phyloP scores from a whole-genome alignment of 2,113 vertebrate genomes.

The Pimephales promelas region DNA sequence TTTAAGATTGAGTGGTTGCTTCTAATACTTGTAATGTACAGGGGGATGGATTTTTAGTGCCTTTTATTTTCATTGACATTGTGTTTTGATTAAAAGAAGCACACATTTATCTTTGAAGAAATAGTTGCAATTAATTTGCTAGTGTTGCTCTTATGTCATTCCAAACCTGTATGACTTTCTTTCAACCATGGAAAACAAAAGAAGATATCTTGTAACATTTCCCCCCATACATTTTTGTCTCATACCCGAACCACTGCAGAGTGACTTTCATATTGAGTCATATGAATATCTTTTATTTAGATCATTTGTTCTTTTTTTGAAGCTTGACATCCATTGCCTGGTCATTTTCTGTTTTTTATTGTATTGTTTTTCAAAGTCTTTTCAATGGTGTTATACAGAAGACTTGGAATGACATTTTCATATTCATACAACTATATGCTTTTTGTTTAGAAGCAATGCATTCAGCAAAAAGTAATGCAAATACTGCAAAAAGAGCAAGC shows the following conservation, averaged over 20 bases:
- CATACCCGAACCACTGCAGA: not conserved
- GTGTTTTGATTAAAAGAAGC: slow-evolving; percentile 16
- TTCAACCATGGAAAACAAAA: not conserved
- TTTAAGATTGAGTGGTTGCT: slow-evolving; percentile 15
- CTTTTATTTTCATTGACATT: not conserved
- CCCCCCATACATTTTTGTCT: not conserved
- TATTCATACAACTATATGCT: not conserved
- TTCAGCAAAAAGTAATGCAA: not conserved
- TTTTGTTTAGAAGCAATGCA: slow-evolving; percentile 3
- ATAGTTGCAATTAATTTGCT: not conserved
- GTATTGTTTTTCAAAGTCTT: not conserved
- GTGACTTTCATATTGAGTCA: not conserved
- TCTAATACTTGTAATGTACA: not conserved
- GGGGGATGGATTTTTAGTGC: not conserved
- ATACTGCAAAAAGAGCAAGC: not conserved
- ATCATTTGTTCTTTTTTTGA: not conserved
- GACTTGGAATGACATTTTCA: not conserved
- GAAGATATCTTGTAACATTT: not conserved
- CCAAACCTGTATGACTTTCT: not conserved
- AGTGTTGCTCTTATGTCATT: not conserved
- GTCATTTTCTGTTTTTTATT: not conserved
- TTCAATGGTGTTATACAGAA: too few relatives aligned
- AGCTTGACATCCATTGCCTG: not conserved
- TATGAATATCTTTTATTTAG: not conserved
- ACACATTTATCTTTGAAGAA: not conserved